phyloP scores from a whole-genome alignment of 2,113 vertebrate species.

The Paracanthobrama guichenoti region DNA sequence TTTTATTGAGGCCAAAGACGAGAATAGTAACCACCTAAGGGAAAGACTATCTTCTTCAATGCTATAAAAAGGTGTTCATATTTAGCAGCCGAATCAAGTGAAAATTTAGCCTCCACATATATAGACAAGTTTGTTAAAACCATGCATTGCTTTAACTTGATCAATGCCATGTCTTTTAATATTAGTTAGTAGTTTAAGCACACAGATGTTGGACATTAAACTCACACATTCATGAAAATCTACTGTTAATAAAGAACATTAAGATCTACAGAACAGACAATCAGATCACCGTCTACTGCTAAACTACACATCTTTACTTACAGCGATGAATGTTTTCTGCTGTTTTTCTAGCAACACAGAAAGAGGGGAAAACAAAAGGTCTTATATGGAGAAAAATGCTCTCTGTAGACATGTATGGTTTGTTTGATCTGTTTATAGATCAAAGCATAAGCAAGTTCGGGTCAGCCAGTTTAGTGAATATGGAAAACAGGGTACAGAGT shows the following conservation, averaged over 20 bases:
- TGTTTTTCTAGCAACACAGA: constrained; percentile 54
- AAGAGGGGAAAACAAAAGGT: constrained; percentile 25
- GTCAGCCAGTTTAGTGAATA: neutral
- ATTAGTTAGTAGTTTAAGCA: constrained; percentile 44
- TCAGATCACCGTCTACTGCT: constrained; percentile 44
- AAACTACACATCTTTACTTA: constrained; percentile 57
- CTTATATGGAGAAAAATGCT: neutral
- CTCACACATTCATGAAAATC: neutral
- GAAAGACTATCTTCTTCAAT: constrained; percentile 24
- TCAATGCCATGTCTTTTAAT: neutral
- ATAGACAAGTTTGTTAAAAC: constrained; percentile 1
- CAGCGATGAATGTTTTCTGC: constrained; percentile 44
- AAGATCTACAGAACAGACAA: constrained; percentile 41
- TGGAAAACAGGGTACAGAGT: neutral
- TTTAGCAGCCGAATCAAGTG: constrained; percentile 17
- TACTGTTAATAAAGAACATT: constrained; percentile 46
- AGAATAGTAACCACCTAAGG: constrained; percentile 47
- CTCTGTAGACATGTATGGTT: neutral
- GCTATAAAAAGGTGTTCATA: constrained; percentile 23
- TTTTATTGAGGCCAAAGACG: constrained; percentile 22
- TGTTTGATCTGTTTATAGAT: no score
- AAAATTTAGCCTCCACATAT: neutral
- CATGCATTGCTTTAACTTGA: neutral
- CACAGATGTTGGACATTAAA: constrained; percentile 29
- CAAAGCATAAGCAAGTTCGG: neutral